Evolutionary conservation across 1,140 invertebrate species (phyloP), one percentile per base, ranked within the genome.

Genomic region (Nebria ingens): DNA sequence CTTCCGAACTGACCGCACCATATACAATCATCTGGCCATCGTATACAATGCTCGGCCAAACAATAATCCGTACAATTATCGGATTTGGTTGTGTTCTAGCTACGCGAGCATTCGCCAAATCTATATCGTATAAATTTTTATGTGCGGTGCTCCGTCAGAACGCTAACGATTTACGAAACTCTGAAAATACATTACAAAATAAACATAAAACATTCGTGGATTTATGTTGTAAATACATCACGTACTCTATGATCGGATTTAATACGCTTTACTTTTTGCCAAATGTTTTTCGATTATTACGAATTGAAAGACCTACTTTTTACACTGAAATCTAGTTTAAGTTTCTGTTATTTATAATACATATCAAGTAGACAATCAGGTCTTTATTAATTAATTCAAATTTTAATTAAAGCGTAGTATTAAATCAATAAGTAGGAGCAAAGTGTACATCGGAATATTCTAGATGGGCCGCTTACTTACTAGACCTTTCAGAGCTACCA

Each of bases 21-120:
- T 89, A 89, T 71, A 65, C 76, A 21, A 85, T 91, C 58, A 80
- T 85, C 56, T 91, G 86, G 86, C 86, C 87, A 19, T 83, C 85
- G 2, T 79, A 79, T 58, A 73, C 77, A 55, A 87, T 86, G 80
- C 62, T 86, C 4, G 78, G 84, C 51, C 71, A 76, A 60, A 70
- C 78, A 19, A 64, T 87, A 15, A 68, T 92, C 6, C 70, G 90
- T 55, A 87, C 86, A 13, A 69, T 81, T 19, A 71, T 93, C 2
- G 91, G 91, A 2, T 80, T 91, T 57, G 78, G 79, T 54, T 78
- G 84, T 21, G 75, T 92, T 2, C 59, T 91, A 2, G 77, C 80
- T 1, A 84, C 83, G 0, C 74, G 83, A 64, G 78, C 77, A 1
- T 66, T 87, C 11, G 81, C 80, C 53, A 91, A 91, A 72, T 79